These are phyloP conservation scores for Ariopsis seemanni DNA, from an alignment of 2,113 vertebrate genomes.

Conservation along the genomic window DNA sequence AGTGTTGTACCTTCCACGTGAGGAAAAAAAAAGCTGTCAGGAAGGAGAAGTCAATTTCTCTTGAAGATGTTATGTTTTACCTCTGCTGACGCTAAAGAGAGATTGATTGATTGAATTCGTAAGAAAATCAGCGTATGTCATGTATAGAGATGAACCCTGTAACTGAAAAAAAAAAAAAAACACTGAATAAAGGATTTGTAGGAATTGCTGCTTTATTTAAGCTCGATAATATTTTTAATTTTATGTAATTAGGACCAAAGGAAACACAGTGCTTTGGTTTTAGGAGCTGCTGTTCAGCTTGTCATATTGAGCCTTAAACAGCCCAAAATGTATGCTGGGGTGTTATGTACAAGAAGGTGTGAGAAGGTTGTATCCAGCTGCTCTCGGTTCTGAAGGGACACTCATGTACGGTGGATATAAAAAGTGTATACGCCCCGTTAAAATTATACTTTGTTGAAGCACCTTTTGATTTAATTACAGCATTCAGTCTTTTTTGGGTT, in stretches of 20 bases:
- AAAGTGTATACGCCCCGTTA: no score
- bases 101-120: not conserved
- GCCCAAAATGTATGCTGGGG: not conserved
- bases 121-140: not conserved
- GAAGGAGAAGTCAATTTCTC: not conserved
- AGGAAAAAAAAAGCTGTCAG: not conserved
- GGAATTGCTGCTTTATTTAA: not conserved
- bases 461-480: no score
- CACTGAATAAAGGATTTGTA: not conserved
- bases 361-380: not conserved
- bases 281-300: not conserved
- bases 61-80: not conserved
- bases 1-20: conserved; percentile 1
- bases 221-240: not conserved
- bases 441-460: no score
- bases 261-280: not conserved
- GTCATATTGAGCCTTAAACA: not conserved
- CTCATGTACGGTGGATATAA: not conserved
- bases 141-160: not conserved
- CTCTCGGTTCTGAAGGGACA: not conserved
- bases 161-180: not conserved
- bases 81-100: not conserved
- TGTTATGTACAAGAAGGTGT: not conserved
- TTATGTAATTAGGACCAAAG: not conserved
- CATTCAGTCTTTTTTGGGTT: no score